A percentile compares a stretch with the other conserved stretches of the same genome.
These are phyloP conservation scores for Diadegma fenestrale DNA, from an alignment of 2,888 invertebrate genomes.

Conservation along the genomic window DNA sequence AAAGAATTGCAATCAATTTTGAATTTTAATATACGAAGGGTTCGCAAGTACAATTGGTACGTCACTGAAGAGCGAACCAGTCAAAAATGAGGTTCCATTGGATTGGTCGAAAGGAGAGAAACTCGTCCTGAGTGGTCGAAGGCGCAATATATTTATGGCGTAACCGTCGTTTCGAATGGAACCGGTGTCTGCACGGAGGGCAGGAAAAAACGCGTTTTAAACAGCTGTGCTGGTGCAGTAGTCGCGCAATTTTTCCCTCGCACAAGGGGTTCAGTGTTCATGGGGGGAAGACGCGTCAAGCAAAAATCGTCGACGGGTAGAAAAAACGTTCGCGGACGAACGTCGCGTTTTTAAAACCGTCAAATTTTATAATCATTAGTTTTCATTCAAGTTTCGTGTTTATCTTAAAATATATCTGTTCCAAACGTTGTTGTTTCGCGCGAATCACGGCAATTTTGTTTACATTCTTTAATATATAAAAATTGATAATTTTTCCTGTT, in stretches of 20 bases:
- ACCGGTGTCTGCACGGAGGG: slow-evolving; percentile 55
- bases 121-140: slow-evolving; percentile 43
- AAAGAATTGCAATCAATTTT: slow-evolving; percentile 2
- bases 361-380: slow-evolving; percentile 43
- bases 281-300: slow-evolving; percentile 66
- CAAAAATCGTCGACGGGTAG: slow-evolving; percentile 43
- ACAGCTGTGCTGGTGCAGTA: slow-evolving; percentile 55
- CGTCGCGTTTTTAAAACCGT: slow-evolving; percentile 45
- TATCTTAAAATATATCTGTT: slow-evolving; percentile 13
- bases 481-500: slow-evolving; percentile 7
- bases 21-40: slow-evolving; percentile 4
- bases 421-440: slow-evolving; percentile 8
- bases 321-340: slow-evolving; percentile 61
- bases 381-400: slow-evolving; percentile 43
- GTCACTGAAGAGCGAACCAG: slow-evolving; percentile 24
- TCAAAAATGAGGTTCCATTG: background rate
- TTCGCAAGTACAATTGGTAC: background rate
- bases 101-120: slow-evolving; percentile 42
- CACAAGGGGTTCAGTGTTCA: slow-evolving; percentile 59
- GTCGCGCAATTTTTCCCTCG: slow-evolving; percentile 67
- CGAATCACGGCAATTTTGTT: slow-evolving; percentile 16
- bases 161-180: slow-evolving; percentile 69
- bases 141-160: slow-evolving; percentile 53
- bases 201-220: slow-evolving; percentile 55
- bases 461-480: background rate